phyloP scores from a whole-genome alignment of 2,113 vertebrate genomes.

The Onychostoma macrolepis region DNA sequence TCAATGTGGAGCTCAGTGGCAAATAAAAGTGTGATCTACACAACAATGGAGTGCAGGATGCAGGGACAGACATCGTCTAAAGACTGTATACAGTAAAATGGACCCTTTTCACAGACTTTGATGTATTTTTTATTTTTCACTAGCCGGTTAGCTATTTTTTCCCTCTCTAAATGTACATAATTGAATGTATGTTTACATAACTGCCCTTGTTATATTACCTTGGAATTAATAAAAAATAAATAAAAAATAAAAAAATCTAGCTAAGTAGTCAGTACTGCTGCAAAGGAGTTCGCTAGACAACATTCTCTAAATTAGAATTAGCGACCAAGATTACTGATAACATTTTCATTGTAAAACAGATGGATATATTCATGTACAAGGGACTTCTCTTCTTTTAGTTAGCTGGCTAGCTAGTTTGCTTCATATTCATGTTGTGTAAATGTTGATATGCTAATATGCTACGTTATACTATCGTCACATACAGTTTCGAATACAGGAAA shows the following conservation, averaged over 20 bases:
- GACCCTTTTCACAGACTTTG: neutral
- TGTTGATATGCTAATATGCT: neutral
- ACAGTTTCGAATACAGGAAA: neutral
- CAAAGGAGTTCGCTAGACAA: neutral
- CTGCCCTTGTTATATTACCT: neutral
- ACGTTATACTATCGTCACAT: neutral
- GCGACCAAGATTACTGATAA: neutral
- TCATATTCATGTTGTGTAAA: neutral
- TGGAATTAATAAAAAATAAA: neutral
- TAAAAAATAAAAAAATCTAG: no score
- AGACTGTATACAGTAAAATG: neutral
- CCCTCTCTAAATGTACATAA: neutral
- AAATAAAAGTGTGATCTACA: conserved; percentile 11
- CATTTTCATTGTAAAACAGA: neutral
- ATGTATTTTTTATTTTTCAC: neutral
- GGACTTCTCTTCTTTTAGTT: neutral
- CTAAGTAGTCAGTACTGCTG: neutral
- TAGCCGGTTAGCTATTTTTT: neutral
- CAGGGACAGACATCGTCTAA: neutral
- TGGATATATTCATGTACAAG: neutral
- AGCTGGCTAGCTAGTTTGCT: neutral
- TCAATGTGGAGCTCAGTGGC: conserved; percentile 17
- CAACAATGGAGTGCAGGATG: conserved; percentile 3
- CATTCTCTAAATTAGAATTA: conserved; percentile 1
- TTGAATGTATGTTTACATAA: neutral